Percentiles rank a stretch among this genome's conserved stretches.
Evolutionary conservation across 2,888 invertebrate species (phyloP).

Genomic region (Pterostichus madidus): DNA sequence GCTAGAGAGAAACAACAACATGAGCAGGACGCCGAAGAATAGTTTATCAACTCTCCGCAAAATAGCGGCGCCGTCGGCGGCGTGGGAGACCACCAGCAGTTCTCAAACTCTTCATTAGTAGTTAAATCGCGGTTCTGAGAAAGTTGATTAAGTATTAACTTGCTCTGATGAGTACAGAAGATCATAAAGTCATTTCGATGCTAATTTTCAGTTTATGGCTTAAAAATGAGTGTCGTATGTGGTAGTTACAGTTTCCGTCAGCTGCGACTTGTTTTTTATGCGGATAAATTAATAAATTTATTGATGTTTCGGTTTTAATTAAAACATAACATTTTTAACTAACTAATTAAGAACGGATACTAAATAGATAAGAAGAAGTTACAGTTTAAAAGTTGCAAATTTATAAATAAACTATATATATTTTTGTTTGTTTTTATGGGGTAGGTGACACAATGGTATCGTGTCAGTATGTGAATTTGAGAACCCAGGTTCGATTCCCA

Average conservation of each 20-base stretch:
- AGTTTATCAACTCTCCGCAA: conserved; percentile 31
- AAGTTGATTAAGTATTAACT: background rate
- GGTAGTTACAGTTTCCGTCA: conserved; percentile 2
- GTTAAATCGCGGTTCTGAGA: background rate
- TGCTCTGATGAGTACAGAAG: background rate
- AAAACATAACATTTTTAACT: background rate
- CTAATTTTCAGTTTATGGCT: conserved; percentile 3
- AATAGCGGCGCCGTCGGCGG: conserved; percentile 25
- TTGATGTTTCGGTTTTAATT: conserved; percentile 7
- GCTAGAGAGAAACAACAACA: conserved; percentile 3
- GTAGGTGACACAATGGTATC: too few relatives aligned
- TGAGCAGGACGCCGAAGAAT: background rate
- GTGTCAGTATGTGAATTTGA: too few relatives aligned
- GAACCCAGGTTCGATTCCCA: too few relatives aligned
- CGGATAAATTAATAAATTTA: background rate
- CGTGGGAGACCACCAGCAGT: conserved; percentile 45
- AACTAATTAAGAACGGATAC: background rate
- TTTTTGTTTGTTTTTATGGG: too few relatives aligned
- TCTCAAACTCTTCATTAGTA: conserved; percentile 22
- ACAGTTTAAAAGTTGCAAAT: background rate
- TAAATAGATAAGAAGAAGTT: background rate
- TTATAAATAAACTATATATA: too few relatives aligned
- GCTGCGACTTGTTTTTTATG: background rate
- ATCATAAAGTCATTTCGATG: background rate
- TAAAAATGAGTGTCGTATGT: conserved; percentile 19